Evolutionary conservation across 2,888 invertebrate species (phyloP).

Genomic region (Pherbina coryleti): DNA sequence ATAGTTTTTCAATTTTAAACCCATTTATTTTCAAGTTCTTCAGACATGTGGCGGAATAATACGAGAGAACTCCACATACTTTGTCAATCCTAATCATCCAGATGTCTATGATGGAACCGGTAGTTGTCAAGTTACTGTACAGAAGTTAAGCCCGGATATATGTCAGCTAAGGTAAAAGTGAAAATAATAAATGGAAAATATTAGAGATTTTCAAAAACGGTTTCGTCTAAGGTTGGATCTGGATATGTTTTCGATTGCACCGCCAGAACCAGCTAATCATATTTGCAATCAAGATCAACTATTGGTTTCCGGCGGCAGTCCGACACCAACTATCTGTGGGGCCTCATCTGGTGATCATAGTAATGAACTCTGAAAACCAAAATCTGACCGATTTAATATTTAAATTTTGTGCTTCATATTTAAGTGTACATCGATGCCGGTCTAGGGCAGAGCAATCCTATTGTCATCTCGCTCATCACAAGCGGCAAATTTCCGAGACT

Average conservation of each 20-base stretch:
- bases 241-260: conserved; percentile 80
- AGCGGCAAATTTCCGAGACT: conserved; percentile 81
- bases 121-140: conserved; percentile 86
- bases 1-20: neutral
- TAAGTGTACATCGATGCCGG: conserved; percentile 90
- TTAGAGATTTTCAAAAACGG: neutral
- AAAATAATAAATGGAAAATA: neutral
- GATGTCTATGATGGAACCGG: conserved; percentile 80
- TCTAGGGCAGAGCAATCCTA: conserved; percentile 76
- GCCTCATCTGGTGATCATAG: conserved; percentile 85
- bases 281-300: conserved; percentile 88
- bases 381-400: neutral
- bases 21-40: conserved; percentile 73
- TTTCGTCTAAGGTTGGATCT: conserved; percentile 77
- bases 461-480: conserved; percentile 85
- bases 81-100: conserved; percentile 87
- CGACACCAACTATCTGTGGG: conserved; percentile 86
- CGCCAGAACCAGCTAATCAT: conserved; percentile 82
- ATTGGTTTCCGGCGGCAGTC: conserved; percentile 85
- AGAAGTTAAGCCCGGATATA: conserved; percentile 82
- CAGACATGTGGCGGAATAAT: conserved; percentile 84
- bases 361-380: conserved; percentile 62
- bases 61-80: conserved; percentile 86
- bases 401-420: conserved; percentile 39
- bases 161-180: conserved; percentile 81